phyloP scores from a whole-genome alignment of 2,888 invertebrate genomes.

The Scaptomyza cyrtandrae region DNA sequence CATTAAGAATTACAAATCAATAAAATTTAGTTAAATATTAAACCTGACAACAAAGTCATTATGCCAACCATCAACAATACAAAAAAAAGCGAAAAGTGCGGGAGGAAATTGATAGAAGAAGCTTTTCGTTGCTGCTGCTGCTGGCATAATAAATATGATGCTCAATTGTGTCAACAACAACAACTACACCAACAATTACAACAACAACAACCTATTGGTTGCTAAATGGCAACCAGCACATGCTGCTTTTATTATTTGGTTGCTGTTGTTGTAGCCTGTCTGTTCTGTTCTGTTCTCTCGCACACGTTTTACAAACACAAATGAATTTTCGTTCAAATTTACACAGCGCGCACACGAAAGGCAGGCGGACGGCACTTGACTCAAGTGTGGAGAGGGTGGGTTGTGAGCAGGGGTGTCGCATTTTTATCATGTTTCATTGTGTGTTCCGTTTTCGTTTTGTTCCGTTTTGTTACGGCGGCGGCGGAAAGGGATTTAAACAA shows the following conservation, averaged over 20 bases:
- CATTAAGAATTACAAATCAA: not conserved
- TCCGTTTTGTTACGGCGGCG: not conserved
- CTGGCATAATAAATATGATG: conserved; percentile 59
- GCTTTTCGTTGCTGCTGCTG: conserved; percentile 8
- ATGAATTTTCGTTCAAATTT: conserved; percentile 62
- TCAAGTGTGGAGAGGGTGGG: conserved; percentile 9
- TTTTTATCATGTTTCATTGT: not conserved
- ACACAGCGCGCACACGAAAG: conserved; percentile 56
- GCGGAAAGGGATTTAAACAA: conserved; percentile 22
- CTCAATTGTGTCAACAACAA: conserved; percentile 64
- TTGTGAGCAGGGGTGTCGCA: not conserved
- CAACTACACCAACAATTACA: conserved; percentile 13
- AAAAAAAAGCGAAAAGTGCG: conserved; percentile 6
- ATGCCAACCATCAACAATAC: not conserved
- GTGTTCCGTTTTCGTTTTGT: conserved; percentile 13
- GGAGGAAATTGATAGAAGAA: not conserved
- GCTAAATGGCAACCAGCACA: conserved; percentile 31
- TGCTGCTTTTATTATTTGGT: conserved; percentile 33
- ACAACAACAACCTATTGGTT: conserved; percentile 36
- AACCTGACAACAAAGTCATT: conserved; percentile 1
- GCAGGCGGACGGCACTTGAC: not conserved
- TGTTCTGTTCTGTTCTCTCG: conserved; percentile 25
- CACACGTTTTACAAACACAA: conserved; percentile 59
- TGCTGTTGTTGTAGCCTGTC: conserved; percentile 6
- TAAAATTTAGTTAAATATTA: not conserved